Evolutionary conservation across 2,113 vertebrate species (phyloP), one percentile per base, ranked within the genome.

Genomic region (Potamarius usumacintae): DNA sequence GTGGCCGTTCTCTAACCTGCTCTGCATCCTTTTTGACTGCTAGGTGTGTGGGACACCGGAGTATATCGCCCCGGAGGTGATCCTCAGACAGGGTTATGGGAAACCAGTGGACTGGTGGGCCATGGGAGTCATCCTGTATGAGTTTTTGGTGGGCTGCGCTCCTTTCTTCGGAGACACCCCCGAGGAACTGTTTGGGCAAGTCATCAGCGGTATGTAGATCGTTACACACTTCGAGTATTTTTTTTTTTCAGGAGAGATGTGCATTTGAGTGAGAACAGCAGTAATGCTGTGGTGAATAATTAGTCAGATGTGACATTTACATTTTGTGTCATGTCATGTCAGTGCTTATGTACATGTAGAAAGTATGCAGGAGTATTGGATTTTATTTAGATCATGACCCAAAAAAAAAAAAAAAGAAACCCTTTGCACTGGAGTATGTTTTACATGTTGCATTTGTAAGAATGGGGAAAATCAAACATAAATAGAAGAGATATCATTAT

Each of bases 71-170:
- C 98, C 98, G 1, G 98, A 99, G 90, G 98, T 99, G 91, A 99
- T 99, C 71, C 95, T 99, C 88, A 96, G 97, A 22, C 98, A 99
- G 93, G 98, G 98, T 90, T 99, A 99, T 12, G 98, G 98, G 76
- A 99, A 99, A 91, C 98, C 98, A 0, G 98, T 99, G 93, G 98
- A 99, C 92, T 99, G 98, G 98, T 99, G 98, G 98, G 97, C 98
- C 53, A 99, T 99, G 98, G 98, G 98, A 1, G 83, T 99, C 79
- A 99, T 99, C 93, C 96, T 99, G 55, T 99, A 98, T 0, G 98
- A 99, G 93, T 99, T 99, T 92, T 95, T 99, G 53, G 96, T 99
- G 0, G 98, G 98, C 88, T 99, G 97, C 0, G 98, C 97, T 0
- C 98, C 98, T 1, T 99, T 99, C 94, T 99, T 99, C 74, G 98